Evolutionary conservation across 2,113 vertebrate species (phyloP).

Genomic region (Macaca mulatta): DNA sequence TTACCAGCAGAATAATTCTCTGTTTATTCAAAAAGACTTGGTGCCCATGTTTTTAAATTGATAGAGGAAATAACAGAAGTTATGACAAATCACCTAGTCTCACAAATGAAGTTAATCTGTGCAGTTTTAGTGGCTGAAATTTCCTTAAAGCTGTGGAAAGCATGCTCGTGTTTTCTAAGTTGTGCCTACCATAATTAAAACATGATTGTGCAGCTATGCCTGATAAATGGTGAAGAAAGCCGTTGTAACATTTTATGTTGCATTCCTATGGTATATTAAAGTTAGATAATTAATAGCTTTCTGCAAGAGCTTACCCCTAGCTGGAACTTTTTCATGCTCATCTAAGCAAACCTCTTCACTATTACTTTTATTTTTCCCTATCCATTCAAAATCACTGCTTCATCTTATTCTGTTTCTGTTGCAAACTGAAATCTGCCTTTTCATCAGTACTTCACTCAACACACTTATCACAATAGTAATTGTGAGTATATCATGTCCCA

Average conservation of each 20-base stretch:
- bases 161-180: neutral
- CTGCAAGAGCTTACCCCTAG: neutral
- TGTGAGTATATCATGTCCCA: neutral
- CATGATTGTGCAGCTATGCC: neutral
- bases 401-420: neutral
- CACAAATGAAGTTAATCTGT: neutral
- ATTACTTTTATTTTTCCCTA: neutral
- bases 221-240: conserved; percentile 17
- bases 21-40: neutral
- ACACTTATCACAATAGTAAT: neutral
- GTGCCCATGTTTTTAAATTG: conserved; percentile 7
- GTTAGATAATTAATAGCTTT: conserved; percentile 32
- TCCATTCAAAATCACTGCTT: neutral
- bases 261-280: neutral
- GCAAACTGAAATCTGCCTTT: neutral
- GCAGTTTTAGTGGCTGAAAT: neutral
- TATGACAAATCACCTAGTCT: neutral
- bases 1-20: neutral
- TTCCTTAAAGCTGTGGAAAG: neutral
- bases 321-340: neutral
- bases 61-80: neutral
- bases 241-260: neutral
- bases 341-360: neutral
- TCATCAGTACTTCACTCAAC: neutral
- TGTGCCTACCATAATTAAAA: neutral